phyloP scores from a whole-genome alignment of 2,113 vertebrate genomes.

The Isurus oxyrinchus region DNA sequence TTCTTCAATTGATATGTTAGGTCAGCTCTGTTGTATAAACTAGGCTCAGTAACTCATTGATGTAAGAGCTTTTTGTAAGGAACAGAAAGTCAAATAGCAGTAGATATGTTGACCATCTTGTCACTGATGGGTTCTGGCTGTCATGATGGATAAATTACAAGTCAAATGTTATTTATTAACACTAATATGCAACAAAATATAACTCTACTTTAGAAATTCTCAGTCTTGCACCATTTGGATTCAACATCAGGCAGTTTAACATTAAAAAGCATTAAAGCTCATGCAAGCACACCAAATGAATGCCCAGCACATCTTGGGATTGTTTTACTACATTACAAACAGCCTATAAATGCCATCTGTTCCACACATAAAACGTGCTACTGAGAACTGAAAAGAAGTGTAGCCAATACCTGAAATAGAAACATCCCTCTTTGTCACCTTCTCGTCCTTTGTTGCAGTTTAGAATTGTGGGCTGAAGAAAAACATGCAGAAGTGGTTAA shows the following conservation, averaged over 20 bases:
- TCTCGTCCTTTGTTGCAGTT: slow-evolving; percentile 73
- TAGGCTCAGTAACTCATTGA: not conserved
- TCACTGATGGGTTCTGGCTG: not conserved
- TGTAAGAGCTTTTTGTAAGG: not conserved
- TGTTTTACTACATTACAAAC: not conserved
- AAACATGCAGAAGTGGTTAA: slow-evolving; percentile 24
- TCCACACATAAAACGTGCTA: not conserved
- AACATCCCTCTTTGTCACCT: slow-evolving; percentile 68
- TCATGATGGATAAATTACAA: not conserved
- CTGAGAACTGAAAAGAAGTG: not conserved
- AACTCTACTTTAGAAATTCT: not conserved
- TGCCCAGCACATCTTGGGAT: not conserved
- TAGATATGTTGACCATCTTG: not conserved
- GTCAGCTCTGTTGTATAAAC: not conserved
- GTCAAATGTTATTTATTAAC: not conserved
- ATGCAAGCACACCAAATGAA: not conserved
- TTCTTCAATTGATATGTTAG: not conserved
- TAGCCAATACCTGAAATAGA: slow-evolving; percentile 77
- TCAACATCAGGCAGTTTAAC: not conserved
- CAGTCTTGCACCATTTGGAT: not conserved
- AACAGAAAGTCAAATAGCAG: not conserved
- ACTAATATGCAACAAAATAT: not conserved
- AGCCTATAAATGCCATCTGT: not conserved
- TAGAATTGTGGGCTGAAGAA: slow-evolving; percentile 60
- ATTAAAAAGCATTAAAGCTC: not conserved